Conservation (phyloP, 2,888 invertebrate species). For the Tineola bisselliella region DNA sequence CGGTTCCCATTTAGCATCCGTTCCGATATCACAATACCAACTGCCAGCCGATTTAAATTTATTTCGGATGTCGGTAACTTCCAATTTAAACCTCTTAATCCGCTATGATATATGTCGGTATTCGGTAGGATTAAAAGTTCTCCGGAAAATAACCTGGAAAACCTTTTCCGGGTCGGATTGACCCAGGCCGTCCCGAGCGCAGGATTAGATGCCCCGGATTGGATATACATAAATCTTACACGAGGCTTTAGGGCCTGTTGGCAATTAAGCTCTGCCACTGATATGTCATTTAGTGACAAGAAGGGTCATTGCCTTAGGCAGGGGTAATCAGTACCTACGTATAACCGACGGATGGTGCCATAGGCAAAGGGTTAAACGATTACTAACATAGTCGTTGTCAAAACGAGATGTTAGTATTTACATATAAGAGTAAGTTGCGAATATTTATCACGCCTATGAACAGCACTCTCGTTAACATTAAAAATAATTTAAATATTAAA, state of each 20-base stretch:
- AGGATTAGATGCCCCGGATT: conserved; percentile 64
- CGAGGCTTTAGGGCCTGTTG: conserved; percentile 56
- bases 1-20: conserved; percentile 60
- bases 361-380: not conserved
- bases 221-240: conserved; percentile 65
- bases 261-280: conserved; percentile 59
- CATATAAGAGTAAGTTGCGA: not conserved
- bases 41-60: conserved; percentile 67
- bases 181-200: conserved; percentile 48
- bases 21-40: conserved; percentile 64
- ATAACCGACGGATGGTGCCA: not conserved
- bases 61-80: conserved; percentile 69
- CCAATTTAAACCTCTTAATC: conserved; percentile 70
- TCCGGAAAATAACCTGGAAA: conserved; percentile 69
- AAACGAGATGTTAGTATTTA: not conserved
- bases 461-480: conserved; percentile 22
- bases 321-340: not conserved
- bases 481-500: conserved; percentile 61
- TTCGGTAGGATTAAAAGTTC: conserved; percentile 68
- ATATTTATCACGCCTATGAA: conserved; percentile 39
- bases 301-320: conserved; percentile 20
- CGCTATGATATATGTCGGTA: conserved; percentile 69
- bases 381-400: not conserved
- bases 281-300: conserved; percentile 62
- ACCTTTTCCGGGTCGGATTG: conserved; percentile 67